These are phyloP conservation scores for Ladona fulva DNA, from an alignment of 1,140 invertebrate species.

Conservation along the genomic window DNA sequence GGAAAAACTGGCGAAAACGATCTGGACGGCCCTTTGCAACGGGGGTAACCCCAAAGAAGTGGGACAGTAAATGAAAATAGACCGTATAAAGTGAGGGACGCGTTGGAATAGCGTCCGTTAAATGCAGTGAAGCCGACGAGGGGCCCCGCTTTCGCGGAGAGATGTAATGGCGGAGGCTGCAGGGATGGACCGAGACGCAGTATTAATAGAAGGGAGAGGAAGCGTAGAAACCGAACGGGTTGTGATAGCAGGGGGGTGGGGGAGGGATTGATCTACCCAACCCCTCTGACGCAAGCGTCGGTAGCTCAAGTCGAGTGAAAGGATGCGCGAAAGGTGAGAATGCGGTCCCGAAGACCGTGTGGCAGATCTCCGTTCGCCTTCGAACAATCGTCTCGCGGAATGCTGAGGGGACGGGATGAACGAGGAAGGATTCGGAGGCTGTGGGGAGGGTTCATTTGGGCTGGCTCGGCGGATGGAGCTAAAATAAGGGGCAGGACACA, in stretches of 20 bases:
- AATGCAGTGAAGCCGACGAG: neutral
- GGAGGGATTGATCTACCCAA: no score
- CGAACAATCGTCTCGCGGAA: neutral
- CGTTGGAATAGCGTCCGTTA: neutral
- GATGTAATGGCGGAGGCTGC: neutral
- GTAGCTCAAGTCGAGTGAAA: neutral
- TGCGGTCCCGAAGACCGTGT: neutral
- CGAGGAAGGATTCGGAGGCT: neutral
- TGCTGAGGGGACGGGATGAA: neutral
- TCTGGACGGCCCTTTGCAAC: no score
- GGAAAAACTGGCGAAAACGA: no score
- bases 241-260: neutral
- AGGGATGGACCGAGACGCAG: neutral
- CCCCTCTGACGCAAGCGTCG: neutral
- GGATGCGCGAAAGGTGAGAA: neutral
- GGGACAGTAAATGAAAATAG: neutral
- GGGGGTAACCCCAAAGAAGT: no score
- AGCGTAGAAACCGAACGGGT: neutral
- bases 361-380: neutral
- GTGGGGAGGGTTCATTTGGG: no score
- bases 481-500: no score
- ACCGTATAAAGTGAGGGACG: neutral
- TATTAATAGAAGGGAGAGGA: neutral
- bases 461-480: no score
- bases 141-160: no score